Percentiles rank a stretch among this genome's conserved stretches.
These are phyloP conservation scores for Anoplopoma fimbria DNA, from an alignment of 2,113 vertebrate species.

Conservation along the genomic window DNA sequence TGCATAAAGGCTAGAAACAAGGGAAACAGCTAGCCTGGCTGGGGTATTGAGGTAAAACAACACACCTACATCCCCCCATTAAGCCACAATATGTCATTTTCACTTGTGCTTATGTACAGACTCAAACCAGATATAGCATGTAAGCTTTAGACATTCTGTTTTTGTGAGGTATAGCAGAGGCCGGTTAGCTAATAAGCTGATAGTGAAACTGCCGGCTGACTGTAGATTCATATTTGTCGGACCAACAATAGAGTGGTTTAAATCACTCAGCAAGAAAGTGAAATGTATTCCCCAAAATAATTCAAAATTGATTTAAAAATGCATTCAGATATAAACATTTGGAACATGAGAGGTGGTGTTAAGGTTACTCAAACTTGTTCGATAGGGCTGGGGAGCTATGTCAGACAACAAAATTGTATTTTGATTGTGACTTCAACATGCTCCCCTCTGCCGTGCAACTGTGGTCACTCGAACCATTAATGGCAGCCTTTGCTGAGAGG, in stretches of 20 bases:
- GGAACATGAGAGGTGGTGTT: conserved; percentile 2
- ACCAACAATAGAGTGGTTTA: neutral
- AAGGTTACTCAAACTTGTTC: neutral
- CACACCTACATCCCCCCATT: neutral
- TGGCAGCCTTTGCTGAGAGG: conserved; percentile 69
- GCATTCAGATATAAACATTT: conserved; percentile 13
- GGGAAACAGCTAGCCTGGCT: neutral
- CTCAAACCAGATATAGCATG: neutral
- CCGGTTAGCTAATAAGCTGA: neutral
- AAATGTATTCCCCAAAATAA: neutral
- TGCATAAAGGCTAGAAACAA: neutral
- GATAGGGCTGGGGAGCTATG: too few relatives aligned
- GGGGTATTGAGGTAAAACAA: neutral
- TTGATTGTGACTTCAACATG: too few relatives aligned
- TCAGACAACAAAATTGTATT: too few relatives aligned
- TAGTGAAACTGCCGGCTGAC: neutral
- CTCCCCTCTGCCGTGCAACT: too few relatives aligned
- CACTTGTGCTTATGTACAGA: neutral
- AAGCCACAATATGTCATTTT: neutral
- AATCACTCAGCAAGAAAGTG: neutral
- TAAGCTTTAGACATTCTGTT: neutral
- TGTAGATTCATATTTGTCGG: neutral
- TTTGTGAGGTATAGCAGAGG: neutral
- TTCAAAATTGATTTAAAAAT: neutral
- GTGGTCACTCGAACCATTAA: conserved; percentile 78